phyloP scores from a whole-genome alignment of 2,113 vertebrate species.

The Cyrtonyx montezumae region DNA sequence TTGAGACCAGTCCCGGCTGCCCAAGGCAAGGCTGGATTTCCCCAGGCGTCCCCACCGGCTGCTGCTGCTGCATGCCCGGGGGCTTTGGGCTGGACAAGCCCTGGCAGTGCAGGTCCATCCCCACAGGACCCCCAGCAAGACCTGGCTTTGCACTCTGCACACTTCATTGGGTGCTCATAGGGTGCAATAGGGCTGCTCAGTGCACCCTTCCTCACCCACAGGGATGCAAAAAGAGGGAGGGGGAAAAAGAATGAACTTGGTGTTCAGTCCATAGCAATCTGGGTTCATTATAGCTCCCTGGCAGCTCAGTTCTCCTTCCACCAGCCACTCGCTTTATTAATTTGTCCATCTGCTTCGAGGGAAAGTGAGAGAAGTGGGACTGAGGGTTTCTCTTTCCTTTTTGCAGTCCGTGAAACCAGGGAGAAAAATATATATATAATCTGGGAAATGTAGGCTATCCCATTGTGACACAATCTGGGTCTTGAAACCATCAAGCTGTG shows the following conservation, averaged over 20 bases:
- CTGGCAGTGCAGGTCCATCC: background rate
- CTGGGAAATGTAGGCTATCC: conserved; percentile 49
- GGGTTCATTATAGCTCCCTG: background rate
- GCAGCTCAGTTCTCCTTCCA: background rate
- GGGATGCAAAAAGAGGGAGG: background rate
- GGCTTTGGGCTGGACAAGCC: background rate
- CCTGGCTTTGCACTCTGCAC: background rate
- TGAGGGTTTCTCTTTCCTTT: background rate
- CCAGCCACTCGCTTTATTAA: background rate
- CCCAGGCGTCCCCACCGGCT: background rate
- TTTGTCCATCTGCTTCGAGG: conserved; percentile 5
- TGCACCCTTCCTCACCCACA: background rate
- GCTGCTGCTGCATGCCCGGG: rapidly evolving
- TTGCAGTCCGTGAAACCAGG: background rate
- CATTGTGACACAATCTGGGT: background rate
- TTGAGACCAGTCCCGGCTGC: background rate
- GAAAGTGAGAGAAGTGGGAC: background rate
- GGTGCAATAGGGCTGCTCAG: background rate
- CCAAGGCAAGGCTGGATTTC: background rate
- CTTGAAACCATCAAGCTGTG: background rate
- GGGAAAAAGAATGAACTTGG: rapidly evolving
- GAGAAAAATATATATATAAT: background rate
- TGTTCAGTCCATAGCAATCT: background rate
- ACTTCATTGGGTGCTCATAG: background rate
- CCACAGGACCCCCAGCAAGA: background rate